These are phyloP conservation scores for Xestia sexstrigata DNA, from an alignment of 2,888 invertebrate species.

Conservation along the genomic window DNA sequence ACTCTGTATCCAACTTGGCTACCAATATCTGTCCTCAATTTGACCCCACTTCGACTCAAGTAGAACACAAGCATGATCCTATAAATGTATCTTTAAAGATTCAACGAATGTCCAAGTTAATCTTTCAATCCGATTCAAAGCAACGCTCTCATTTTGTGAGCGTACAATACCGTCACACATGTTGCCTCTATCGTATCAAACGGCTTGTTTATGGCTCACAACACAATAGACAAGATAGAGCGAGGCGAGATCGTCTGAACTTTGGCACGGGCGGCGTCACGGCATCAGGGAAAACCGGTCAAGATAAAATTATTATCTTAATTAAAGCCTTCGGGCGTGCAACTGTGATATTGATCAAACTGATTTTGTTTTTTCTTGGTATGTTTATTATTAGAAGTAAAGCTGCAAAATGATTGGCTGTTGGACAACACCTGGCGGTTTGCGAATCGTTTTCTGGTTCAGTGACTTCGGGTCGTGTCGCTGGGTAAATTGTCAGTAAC, in stretches of 20 bases:
- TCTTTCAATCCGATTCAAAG: constrained; percentile 43
- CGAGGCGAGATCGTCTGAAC: constrained; percentile 69
- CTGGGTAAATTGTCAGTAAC: background rate
- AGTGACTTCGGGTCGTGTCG: constrained; percentile 26
- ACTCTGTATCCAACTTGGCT: constrained; percentile 7
- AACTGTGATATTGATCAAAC: constrained; percentile 59
- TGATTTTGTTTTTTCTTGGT: constrained; percentile 53
- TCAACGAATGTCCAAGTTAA: constrained; percentile 30
- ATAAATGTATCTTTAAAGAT: constrained; percentile 22
- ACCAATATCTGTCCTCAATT: background rate
- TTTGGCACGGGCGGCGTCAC: constrained; percentile 69
- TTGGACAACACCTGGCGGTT: constrained; percentile 38
- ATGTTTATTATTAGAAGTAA: constrained; percentile 39
- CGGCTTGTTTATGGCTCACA: constrained; percentile 44
- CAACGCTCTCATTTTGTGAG: constrained; percentile 23
- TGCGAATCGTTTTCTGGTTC: constrained; percentile 32
- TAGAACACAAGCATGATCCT: constrained; percentile 3
- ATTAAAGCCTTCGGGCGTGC: constrained; percentile 60
- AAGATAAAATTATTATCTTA: constrained; percentile 60
- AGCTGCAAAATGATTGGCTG: constrained; percentile 49
- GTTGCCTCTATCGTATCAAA: constrained; percentile 42
- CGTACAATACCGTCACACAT: constrained; percentile 43
- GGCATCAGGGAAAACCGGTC: constrained; percentile 76
- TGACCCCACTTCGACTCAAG: background rate
- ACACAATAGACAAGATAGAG: constrained; percentile 50